Evolutionary conservation across 1,140 invertebrate genomes (phyloP).

Genomic region (Neodiprion fabricii): DNA sequence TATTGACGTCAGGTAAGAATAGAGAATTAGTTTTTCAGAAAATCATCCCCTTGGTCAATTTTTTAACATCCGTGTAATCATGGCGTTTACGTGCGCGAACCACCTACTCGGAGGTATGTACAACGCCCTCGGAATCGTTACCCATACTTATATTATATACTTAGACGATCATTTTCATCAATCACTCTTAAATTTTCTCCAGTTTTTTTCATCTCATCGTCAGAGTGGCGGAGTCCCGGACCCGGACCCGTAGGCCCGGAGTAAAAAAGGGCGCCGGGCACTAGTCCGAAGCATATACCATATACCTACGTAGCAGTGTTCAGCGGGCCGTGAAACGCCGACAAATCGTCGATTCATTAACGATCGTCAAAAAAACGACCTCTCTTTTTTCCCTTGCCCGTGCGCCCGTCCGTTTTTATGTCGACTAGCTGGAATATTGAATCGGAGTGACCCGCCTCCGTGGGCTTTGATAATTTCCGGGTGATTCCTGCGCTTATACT

Average conservation of each 20-base stretch:
- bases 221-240: neutral
- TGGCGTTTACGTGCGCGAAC: neutral
- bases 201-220: neutral
- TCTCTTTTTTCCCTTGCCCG: constrained; percentile 8
- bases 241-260: neutral
- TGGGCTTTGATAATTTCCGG: constrained; percentile 7
- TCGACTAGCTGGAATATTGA: neutral
- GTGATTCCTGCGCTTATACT: neutral
- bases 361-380: constrained; percentile 15
- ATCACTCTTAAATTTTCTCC: neutral
- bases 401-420: neutral
- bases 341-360: constrained; percentile 52
- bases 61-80: too few relatives aligned
- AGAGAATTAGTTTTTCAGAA: too few relatives aligned
- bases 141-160: neutral
- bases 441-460: neutral
- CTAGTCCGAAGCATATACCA: constrained; percentile 9
- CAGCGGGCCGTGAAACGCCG: constrained; percentile 43
- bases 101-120: neutral
- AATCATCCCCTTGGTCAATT: too few relatives aligned
- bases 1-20: too few relatives aligned
- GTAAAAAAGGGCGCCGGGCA: constrained; percentile 17
- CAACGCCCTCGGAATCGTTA: neutral
- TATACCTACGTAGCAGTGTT: constrained; percentile 11
- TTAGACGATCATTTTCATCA: neutral